Evolutionary conservation across 2,113 vertebrate species (phyloP), one percentile per base, ranked within the genome.

Genomic region (Hipposideros armiger): DNA sequence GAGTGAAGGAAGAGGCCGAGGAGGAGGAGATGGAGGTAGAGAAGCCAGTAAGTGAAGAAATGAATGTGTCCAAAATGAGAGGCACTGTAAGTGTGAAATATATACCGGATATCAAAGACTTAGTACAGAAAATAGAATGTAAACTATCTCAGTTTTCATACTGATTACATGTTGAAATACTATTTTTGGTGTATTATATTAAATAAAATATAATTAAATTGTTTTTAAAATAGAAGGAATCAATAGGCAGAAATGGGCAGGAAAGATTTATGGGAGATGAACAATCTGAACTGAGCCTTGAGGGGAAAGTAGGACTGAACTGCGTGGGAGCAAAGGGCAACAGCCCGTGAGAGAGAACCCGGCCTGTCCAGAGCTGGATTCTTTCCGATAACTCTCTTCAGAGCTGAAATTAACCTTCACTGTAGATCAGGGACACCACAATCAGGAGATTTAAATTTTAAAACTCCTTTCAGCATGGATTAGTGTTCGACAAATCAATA

Each of bases 201-300:
- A 84, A 89, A 62, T 74, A 50, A 62, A 76, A 76, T 93, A 64
- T 28, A 60, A 81, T 22, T 67, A 26, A 36, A 36, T 36, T 36
- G 36, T 36, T 52, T 58, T 14, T 15, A 83, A 58, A 45, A 72
- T 69, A 62, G 56, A 73, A 70, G 40, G 6, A n/a, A 62, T 17
- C 52, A 47, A 15, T 8, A 52, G n/a, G 24, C 10, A 0, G 0
- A 20, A 88, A 17, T 5, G 9, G 13, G 1, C 11, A 30, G 3
- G 17, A 82, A 82, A 62, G 19, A 74, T 36, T 36, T 69, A 52
- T 2, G 45, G n/a, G 36, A 73, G 16, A 45, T 56, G 28, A 74
- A 67, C 54, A 28, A 50, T 94, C 42, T 60, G 28, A 81, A 94
- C 36, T 36, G 36, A 36, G 36, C 36, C 36, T 36, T 36, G 36